These are phyloP conservation scores for Myopa tessellatipennis DNA, from an alignment of 2,888 invertebrate genomes.

Conservation along the genomic window DNA sequence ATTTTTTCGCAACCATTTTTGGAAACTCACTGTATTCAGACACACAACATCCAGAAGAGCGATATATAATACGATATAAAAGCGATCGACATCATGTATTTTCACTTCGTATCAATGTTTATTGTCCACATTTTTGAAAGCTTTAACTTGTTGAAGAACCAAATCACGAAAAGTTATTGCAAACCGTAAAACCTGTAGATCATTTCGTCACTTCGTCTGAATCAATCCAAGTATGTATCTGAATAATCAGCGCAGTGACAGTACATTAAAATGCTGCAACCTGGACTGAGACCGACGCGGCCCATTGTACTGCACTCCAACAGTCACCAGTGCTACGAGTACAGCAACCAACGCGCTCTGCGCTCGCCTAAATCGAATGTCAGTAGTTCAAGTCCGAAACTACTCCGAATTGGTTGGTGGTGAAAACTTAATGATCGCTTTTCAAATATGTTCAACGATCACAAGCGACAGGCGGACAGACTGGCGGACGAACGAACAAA, in stretches of 20 bases:
- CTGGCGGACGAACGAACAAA: not conserved
- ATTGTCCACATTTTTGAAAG: too few relatives aligned
- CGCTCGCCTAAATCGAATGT: constrained; percentile 44
- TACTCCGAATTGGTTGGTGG: constrained; percentile 48
- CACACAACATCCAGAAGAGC: too few relatives aligned
- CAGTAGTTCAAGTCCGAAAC: constrained; percentile 49
- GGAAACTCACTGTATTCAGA: too few relatives aligned
- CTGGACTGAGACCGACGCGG: not conserved
- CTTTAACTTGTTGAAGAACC: too few relatives aligned
- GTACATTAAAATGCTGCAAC: not conserved
- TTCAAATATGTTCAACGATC: constrained; percentile 50
- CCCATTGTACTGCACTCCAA: not conserved
- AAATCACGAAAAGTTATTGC: too few relatives aligned
- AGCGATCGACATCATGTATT: too few relatives aligned
- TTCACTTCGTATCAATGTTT: too few relatives aligned
- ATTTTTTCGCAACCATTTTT: too few relatives aligned
- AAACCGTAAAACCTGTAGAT: too few relatives aligned
- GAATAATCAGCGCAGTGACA: not conserved
- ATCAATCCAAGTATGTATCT: not conserved
- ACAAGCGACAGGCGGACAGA: constrained; percentile 39
- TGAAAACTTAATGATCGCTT: constrained; percentile 54
- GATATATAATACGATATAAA: too few relatives aligned
- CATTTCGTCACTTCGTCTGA: too few relatives aligned
- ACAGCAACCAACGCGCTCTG: constrained; percentile 7
- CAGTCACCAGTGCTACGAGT: not conserved